Evolutionary conservation across 1,140 invertebrate species (phyloP), one percentile per base, ranked within the genome.

Genomic region (Brachystomella parvula): DNA sequence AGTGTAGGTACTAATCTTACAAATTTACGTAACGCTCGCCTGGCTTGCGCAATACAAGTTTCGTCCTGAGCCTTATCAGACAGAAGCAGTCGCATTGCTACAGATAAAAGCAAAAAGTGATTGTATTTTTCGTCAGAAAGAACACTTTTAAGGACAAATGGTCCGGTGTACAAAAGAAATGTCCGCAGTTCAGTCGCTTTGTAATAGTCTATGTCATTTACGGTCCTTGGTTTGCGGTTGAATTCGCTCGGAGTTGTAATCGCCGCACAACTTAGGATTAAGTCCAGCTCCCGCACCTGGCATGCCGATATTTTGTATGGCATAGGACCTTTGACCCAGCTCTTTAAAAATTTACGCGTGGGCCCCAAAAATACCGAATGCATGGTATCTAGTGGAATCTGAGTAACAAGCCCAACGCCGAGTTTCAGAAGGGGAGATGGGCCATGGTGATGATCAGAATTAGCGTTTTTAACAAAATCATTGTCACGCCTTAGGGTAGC

Each of bases 161-260:
- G 71, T 15, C 79, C 79, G n/a, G 75, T 77, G 70, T 82, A 82
- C 3, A 81, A 67, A 26, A 82, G 61, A 73, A 81, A 79, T 60
- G 76, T 68, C 26, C 79, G 62, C 70, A 79, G 79, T 71, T 82
- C 80, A 39, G 80, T 81, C 2, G 77, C 80, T 72, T 81, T 82
- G 77, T 77, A 82, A 33, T 73, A 61, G 3, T 75, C 70, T 33
- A 78, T 28, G 47, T 81, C 76, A 26, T 61, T 44, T 2, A 81
- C 64, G 30, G 66, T 47, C 58, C 78, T 68, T 9, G 78, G 76
- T 66, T 79, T 78, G 65, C 79, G 65, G 56, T 61, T 57, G 76
- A 80, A 81, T 68, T 81, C 77, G 33, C n/a, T 30, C 24, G 79
- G 75, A 70, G 31, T 24, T 39, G 29, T 39, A 63, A 31, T 35